Evolutionary conservation across 2,888 invertebrate genomes (phyloP).

Genomic region (Papilio gigon): DNA sequence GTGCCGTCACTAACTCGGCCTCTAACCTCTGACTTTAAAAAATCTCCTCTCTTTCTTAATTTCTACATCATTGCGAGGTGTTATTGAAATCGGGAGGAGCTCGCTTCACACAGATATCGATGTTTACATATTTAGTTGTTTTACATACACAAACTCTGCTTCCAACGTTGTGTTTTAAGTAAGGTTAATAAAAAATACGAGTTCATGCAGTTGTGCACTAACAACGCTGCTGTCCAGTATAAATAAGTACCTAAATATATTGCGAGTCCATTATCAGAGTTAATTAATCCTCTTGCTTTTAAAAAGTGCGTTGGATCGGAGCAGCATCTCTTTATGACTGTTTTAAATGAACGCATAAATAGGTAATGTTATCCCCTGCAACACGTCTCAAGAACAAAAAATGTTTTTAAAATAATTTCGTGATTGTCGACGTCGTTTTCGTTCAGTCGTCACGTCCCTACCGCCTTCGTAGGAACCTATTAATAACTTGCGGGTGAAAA

Average conservation of each 20-base stretch:
- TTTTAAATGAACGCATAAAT: too few species aligned
- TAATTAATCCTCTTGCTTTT: too few species aligned
- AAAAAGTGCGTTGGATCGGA: too few species aligned
- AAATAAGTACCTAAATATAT: too few species aligned
- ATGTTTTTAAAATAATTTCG: not conserved
- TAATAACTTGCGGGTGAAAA: slow-evolving; percentile 78
- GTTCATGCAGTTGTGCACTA: too few species aligned
- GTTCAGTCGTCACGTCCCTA: not conserved
- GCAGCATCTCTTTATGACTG: too few species aligned
- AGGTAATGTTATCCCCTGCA: too few species aligned
- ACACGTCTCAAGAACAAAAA: too few species aligned
- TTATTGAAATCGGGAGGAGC: slow-evolving; percentile 55
- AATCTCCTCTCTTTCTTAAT: slow-evolving; percentile 78
- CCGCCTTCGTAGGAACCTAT: slow-evolving; percentile 70
- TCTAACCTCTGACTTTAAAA: slow-evolving; percentile 65
- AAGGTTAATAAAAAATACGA: not conserved
- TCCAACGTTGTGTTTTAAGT: too few species aligned
- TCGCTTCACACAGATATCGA: slow-evolving; percentile 41
- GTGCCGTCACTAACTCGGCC: slow-evolving; percentile 79
- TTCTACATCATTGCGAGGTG: slow-evolving; percentile 81
- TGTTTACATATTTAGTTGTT: slow-evolving; percentile 2
- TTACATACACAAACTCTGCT: too few species aligned
- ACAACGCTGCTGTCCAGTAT: too few species aligned
- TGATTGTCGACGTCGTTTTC: not conserved
- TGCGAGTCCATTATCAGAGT: too few species aligned